These are phyloP conservation scores for Lysandra bellargus DNA, from an alignment of 2,888 invertebrate species.

Conservation along the genomic window DNA sequence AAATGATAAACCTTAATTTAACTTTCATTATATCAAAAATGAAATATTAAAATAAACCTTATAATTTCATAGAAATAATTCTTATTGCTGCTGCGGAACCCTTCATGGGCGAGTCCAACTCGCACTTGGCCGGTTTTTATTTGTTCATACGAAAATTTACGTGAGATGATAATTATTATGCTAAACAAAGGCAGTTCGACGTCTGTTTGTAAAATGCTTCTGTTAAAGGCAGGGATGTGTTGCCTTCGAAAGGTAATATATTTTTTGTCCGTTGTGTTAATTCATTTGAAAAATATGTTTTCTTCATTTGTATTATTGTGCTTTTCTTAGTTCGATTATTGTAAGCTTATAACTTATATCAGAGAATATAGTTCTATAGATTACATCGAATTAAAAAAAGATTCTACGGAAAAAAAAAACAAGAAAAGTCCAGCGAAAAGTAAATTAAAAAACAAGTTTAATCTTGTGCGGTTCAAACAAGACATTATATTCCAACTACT, in stretches of 20 bases:
- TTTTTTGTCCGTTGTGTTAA: neutral
- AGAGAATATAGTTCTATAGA: neutral
- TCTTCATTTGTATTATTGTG: neutral
- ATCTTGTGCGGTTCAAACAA: neutral
- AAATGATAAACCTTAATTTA: no score
- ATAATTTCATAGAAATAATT: no score
- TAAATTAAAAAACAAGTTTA: neutral
- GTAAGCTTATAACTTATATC: neutral
- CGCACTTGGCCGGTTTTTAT: no score
- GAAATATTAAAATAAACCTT: no score
- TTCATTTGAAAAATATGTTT: neutral
- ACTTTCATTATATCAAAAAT: no score
- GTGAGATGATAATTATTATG: neutral
- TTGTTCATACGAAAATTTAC: conserved; percentile 1
- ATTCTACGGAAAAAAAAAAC: no score
- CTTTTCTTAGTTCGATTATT: neutral
- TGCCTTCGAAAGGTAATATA: neutral
- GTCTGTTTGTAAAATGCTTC: neutral
- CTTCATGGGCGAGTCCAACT: no score
- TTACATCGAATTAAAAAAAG: no score
- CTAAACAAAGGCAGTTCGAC: neutral
- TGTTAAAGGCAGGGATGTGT: neutral
- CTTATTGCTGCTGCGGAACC: no score
- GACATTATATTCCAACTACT: neutral
- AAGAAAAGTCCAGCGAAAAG: no score